phyloP scores from a whole-genome alignment of 2,113 vertebrate genomes.

The Callipepla squamata region DNA sequence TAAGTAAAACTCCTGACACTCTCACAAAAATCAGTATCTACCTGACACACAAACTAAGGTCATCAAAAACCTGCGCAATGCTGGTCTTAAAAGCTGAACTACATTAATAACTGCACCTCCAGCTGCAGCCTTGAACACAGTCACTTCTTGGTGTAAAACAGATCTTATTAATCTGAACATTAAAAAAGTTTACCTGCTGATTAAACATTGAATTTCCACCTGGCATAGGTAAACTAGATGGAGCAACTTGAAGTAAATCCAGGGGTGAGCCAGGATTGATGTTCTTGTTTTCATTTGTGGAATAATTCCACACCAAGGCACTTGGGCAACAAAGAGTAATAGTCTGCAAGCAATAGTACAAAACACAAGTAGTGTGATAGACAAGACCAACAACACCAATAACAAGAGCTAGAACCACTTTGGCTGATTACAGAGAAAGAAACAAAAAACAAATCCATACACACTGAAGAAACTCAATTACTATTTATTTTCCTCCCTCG shows the following conservation, averaged over 20 bases:
- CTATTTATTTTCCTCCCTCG: neutral
- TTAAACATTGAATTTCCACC: constrained; percentile 81
- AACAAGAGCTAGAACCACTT: neutral
- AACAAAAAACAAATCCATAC: neutral
- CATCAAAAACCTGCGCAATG: neutral
- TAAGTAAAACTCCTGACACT: neutral
- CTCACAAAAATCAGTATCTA: neutral
- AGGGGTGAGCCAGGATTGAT: constrained; percentile 79
- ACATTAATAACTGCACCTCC: neutral
- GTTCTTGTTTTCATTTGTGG: constrained; percentile 78
- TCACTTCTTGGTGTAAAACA: neutral
- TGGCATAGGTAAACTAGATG: constrained; percentile 82
- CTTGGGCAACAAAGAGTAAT: constrained; percentile 85
- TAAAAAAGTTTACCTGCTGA: constrained; percentile 74
- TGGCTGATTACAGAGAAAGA: neutral
- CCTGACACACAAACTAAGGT: neutral
- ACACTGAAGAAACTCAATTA: neutral
- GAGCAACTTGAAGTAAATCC: constrained; percentile 81
- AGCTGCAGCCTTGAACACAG: neutral
- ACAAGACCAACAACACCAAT: neutral
- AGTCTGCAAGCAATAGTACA: constrained; percentile 67
- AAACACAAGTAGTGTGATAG: neutral
- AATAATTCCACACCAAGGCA: constrained; percentile 87
- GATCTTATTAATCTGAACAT: neutral
- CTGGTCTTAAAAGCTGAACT: neutral